Evolutionary conservation across 1,140 invertebrate genomes (phyloP), one percentile per base, ranked within the genome.

Genomic region (Eriosoma lanigerum): DNA sequence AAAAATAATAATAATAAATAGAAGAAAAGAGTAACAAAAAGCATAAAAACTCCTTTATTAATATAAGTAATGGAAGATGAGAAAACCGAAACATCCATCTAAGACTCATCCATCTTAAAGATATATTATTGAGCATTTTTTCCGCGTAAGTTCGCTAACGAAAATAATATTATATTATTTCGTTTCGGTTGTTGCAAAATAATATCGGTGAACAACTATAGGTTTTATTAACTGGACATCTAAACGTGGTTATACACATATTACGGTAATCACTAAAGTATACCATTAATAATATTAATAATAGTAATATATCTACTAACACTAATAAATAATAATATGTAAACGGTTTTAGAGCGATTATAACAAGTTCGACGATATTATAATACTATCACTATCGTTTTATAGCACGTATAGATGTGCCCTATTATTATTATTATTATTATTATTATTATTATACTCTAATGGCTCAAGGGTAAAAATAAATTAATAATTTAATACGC

Each of bases 31-130:
- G 32, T 38, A 38, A 38, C 3, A 38, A 38, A 76, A 76, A 24
- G 38, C n/a, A 50, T n/a, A 72, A 75, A 60, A 58, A 24, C n/a
- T 60, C 12, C 12, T 32, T 17, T 32, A 21, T n/a, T n/a, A 38
- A 38, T 3, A 44, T 21, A n/a, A n/a, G n/a, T n/a, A 19, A 46
- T 9, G 17, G 26, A 46, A 26, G 62, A 26, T 2, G n/a, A 60
- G 6, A 78, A 46, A 48, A 60, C 32, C 32, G 0, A 44, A 46
- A 48, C 13, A 8, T 4, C 19, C 5, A 26, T 60, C 54, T 56
- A 62, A 78, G 75, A 78, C 75, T 78, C 75, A 78, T 78, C 75
- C 52, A 78, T 48, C 38, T 38, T 38, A 52, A 24, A 15, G 32
- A 29, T 44, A 26, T 29, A 13, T 26, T 60, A 60, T 12, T 6